A percentile compares a stretch with the other conserved stretches of the same genome.
phyloP scores from a whole-genome alignment of 2,888 invertebrate species.

The Melinaea menophilus region DNA sequence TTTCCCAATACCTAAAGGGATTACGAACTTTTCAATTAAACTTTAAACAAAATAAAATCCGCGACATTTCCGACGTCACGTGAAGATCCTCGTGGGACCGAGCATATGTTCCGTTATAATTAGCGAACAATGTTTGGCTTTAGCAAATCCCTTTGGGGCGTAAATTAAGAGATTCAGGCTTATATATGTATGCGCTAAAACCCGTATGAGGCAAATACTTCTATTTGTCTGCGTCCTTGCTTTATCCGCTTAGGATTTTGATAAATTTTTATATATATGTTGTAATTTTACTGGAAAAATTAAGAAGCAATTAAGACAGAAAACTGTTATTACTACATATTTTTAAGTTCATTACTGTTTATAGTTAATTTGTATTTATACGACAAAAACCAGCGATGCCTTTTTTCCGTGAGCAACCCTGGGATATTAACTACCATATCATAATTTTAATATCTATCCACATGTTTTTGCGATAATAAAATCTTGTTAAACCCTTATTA shows the following conservation, averaged over 20 bases:
- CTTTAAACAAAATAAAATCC: slow-evolving; percentile 20
- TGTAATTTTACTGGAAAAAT: not conserved
- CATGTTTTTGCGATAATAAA: slow-evolving; percentile 11
- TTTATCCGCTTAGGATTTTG: slow-evolving; percentile 12
- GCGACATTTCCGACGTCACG: slow-evolving; percentile 43
- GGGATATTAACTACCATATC: slow-evolving; percentile 2
- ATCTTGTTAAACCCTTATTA: slow-evolving; percentile 25
- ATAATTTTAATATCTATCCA: not conserved
- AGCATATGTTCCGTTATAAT: slow-evolving; percentile 76
- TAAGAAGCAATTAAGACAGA: too few relatives aligned
- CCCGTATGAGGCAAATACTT: slow-evolving; percentile 41
- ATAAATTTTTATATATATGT: not conserved
- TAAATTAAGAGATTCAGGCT: slow-evolving; percentile 77
- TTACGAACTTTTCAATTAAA: slow-evolving; percentile 7
- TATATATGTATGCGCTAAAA: slow-evolving; percentile 68
- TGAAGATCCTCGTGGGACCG: slow-evolving; percentile 72
- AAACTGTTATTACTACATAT: too few relatives aligned
- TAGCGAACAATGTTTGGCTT: slow-evolving; percentile 78
- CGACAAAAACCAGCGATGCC: too few relatives aligned
- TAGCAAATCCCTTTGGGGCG: slow-evolving; percentile 76
- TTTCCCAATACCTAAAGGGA: slow-evolving; percentile 7
- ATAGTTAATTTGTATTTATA: too few relatives aligned
- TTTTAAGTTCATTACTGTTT: too few relatives aligned
- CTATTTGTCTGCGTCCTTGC: slow-evolving; percentile 21
- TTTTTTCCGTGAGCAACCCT: not conserved